Percentiles rank a stretch among this genome's conserved stretches.
These are phyloP conservation scores for Sprattus sprattus DNA, from an alignment of 2,113 vertebrate species.

Conservation along the genomic window DNA sequence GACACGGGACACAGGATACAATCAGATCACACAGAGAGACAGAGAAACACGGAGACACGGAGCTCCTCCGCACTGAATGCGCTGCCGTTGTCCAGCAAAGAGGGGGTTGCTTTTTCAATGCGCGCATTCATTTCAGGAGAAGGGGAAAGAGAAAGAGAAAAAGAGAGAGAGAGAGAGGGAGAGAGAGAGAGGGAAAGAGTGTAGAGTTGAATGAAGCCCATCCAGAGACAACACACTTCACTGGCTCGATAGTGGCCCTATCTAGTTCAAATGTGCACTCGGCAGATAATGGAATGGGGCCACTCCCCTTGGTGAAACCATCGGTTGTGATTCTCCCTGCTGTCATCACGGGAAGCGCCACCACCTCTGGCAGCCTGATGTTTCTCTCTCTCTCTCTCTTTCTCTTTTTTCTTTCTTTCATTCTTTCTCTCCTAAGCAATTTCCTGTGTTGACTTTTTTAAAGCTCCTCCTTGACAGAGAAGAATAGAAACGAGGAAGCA, in stretches of 20 bases:
- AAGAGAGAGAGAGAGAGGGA: background rate
- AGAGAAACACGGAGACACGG: background rate
- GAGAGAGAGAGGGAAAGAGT: background rate
- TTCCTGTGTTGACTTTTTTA: background rate
- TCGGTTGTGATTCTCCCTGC: background rate
- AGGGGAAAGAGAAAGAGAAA: background rate
- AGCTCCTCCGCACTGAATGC: background rate
- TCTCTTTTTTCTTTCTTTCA: background rate
- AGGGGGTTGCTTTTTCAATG: conserved; percentile 10
- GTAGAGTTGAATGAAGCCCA: no score
- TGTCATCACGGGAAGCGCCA: background rate
- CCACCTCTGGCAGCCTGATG: background rate
- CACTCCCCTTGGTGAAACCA: background rate
- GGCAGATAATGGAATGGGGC: conserved; percentile 1
- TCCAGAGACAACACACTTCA: background rate
- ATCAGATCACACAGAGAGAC: background rate
- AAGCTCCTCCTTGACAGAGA: background rate
- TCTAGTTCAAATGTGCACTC: background rate
- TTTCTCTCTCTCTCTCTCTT: background rate
- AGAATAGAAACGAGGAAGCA: background rate
- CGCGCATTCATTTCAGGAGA: background rate
- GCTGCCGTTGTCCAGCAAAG: conserved; percentile 12
- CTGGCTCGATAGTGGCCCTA: background rate
- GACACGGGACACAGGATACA: background rate
- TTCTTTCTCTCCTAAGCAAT: background rate